Evolutionary conservation across 2,113 vertebrate genomes (phyloP), one percentile per base, ranked within the genome.

Genomic region (Hoplias malabaricus): DNA sequence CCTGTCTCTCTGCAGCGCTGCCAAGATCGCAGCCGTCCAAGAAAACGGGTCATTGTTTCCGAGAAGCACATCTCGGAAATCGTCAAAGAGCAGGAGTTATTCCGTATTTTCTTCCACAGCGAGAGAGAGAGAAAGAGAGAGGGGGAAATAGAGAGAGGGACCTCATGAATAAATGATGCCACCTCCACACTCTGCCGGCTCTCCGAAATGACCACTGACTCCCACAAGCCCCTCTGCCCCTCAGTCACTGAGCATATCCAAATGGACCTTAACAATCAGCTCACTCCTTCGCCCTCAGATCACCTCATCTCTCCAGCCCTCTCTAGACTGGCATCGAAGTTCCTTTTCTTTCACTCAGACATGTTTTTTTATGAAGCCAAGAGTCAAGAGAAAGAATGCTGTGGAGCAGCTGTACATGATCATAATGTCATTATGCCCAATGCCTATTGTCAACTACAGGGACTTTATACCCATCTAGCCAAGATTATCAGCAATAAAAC

Each of bases 21-120:
- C 80, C 70, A 78, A 65, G 48, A 74, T 4, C 33, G 59, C 38
- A 70, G 42, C 65, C 36, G 46, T 78, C n/a, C n/a, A 21, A 54
- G 25, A 73, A 68, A 67, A 83, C 67, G 79, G 82, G 83, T 85
- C 78, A 74, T 86, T 87, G 88, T 90, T 90, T 87, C 86, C 87
- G 84, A 88, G 90, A 75, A 90, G 90, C 85, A 59, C 75, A 75
- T 87, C 83, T 79, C 63, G 69, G 62, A 62, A 48, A 33, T 40
- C 63, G 69, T 83, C 73, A 77, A 69, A 80, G 34, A 48, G 36
- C 33, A 65, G 33, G 25, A 48, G 33, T 53, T 75, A 42, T 31
- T 43, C 16, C 1, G 8, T 29, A 27, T 25, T 43, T 77, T 27
- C 31, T 27, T 25, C 53, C 3, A 19, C 56, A 81, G 63, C 42